Evolutionary conservation across 2,888 invertebrate genomes (phyloP).

Genomic region (Phaedon cochleariae): DNA sequence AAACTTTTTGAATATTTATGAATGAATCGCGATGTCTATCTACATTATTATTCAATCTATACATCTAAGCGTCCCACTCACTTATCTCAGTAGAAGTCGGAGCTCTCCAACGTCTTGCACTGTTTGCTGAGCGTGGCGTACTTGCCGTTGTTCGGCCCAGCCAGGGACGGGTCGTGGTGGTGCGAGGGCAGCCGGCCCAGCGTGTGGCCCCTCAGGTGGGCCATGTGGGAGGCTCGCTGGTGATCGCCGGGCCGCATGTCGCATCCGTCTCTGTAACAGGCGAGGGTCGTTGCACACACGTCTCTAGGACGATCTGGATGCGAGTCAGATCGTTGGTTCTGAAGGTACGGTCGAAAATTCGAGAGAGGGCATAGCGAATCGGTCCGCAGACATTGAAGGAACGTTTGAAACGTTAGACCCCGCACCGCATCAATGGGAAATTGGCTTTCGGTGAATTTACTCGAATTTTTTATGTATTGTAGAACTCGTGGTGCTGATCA

Average conservation of each 20-base stretch:
- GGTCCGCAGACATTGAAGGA: no score
- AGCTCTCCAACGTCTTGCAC: slow-evolving; percentile 93
- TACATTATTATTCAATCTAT: background rate
- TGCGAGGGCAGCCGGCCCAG: slow-evolving; percentile 72
- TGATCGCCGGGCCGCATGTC: slow-evolving; percentile 60
- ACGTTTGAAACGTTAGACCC: no score
- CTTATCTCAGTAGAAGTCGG: slow-evolving; percentile 94
- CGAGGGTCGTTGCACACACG: slow-evolving; percentile 2
- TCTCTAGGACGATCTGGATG: no score
- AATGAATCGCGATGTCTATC: no score
- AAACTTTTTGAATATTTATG: no score
- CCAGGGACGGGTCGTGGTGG: slow-evolving; percentile 65
- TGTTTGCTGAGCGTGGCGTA: slow-evolving; percentile 96
- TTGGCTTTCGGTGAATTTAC: no score
- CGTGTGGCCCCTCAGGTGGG: slow-evolving; percentile 68
- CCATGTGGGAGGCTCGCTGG: slow-evolving; percentile 57
- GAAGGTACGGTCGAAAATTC: no score
- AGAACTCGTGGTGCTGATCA: no score
- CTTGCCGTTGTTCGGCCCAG: slow-evolving; percentile 83
- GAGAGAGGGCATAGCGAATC: no score
- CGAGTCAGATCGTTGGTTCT: no score
- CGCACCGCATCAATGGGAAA: no score
- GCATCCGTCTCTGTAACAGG: slow-evolving; percentile 62
- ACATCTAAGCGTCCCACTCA: slow-evolving; percentile 38
- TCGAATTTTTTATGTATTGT: no score